Evolutionary conservation across 2,113 vertebrate species (phyloP).

Genomic region (sheep (Ovis aries)): DNA sequence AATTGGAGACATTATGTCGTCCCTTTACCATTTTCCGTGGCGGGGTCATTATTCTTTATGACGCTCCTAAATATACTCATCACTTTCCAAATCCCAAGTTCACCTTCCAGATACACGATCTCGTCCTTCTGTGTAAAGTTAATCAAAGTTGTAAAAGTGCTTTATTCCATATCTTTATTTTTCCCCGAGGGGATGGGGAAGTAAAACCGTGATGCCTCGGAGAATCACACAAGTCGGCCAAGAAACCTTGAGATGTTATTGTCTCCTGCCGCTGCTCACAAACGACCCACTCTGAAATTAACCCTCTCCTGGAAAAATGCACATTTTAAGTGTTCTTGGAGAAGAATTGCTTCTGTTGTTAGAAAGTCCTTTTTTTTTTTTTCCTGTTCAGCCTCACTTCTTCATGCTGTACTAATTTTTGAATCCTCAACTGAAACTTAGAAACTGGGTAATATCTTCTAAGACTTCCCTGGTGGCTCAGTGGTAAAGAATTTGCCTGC

Average conservation of each 20-base stretch:
- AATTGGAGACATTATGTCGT: slow-evolving; percentile 38
- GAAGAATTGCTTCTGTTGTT: background rate
- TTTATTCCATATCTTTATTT: background rate
- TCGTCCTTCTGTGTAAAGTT: slow-evolving; percentile 31
- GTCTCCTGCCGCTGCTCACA: fast-evolving
- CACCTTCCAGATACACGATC: slow-evolving; percentile 26
- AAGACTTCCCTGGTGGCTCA: background rate
- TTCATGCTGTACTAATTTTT: fast-evolving
- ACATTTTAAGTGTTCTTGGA: fast-evolving
- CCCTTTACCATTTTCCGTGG: slow-evolving; percentile 53
- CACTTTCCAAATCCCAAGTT: slow-evolving; percentile 16
- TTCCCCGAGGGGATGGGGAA: background rate
- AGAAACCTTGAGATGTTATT: background rate
- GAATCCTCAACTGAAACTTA: background rate
- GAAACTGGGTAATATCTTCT: background rate
- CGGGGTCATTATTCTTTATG: slow-evolving; percentile 54
- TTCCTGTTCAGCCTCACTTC: background rate
- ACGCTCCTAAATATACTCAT: slow-evolving; percentile 30
- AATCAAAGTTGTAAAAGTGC: slow-evolving; percentile 54
- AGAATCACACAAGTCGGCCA: background rate
- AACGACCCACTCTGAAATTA: fast-evolving
- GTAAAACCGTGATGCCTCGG: background rate
- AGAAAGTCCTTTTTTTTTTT: background rate
- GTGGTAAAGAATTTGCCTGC: background rate
- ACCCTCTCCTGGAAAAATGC: background rate